Percentiles rank a stretch among this genome's conserved stretches.
phyloP scores from a whole-genome alignment of 2,888 invertebrate genomes.

The Stegana nigrithorax region DNA sequence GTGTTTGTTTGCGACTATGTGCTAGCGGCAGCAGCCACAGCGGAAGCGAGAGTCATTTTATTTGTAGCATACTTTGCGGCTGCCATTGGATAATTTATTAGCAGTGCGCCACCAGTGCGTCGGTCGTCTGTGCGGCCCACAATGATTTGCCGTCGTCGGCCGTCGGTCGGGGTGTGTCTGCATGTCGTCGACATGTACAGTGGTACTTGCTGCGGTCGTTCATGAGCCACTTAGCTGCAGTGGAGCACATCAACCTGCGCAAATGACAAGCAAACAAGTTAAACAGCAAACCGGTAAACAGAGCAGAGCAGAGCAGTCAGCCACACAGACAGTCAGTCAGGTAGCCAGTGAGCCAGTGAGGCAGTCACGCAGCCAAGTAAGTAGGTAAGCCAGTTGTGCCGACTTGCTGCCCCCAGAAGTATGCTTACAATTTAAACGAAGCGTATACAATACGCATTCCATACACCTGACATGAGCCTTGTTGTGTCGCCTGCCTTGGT shows the following conservation, averaged over 20 bases:
- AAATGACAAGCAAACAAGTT: too few relatives aligned
- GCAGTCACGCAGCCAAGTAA: too few relatives aligned
- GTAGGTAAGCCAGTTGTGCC: too few relatives aligned
- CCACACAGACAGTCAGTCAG: too few relatives aligned
- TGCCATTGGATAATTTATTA: too few relatives aligned
- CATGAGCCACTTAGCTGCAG: neutral
- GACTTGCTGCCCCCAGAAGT: slow-evolving; percentile 5
- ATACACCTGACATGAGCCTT: neutral
- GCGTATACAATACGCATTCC: neutral
- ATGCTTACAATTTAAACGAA: slow-evolving; percentile 12
- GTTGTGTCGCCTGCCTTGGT: neutral
- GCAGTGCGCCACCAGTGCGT: neutral
- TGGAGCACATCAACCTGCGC: slow-evolving; percentile 1
- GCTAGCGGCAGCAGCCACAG: slow-evolving; percentile 6
- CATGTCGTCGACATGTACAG: too few relatives aligned
- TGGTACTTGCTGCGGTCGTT: neutral
- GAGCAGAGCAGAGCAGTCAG: too few relatives aligned
- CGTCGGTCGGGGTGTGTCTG: neutral
- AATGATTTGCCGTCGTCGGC: neutral
- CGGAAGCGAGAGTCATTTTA: neutral
- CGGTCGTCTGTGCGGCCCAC: too few relatives aligned
- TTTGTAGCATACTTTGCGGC: slow-evolving; percentile 2
- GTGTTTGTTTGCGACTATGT: too few relatives aligned
- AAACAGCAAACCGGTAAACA: too few relatives aligned
- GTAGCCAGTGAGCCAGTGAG: too few relatives aligned